Conservation (phyloP, 2,113 vertebrate species). For the Rhizomys pruinosus region DNA sequence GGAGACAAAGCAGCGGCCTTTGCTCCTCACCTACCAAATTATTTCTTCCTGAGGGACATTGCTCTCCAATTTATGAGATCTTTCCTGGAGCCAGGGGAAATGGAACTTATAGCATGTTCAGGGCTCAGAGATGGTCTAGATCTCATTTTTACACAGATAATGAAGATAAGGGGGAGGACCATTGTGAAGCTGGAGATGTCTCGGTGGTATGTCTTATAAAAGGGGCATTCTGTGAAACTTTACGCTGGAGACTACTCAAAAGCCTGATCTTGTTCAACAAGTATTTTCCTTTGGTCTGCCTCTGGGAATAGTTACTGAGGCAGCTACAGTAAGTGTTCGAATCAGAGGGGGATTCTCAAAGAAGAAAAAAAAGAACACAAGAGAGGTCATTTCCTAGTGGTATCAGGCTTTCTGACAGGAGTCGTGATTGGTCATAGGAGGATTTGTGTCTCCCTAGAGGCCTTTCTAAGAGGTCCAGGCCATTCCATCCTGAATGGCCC, state of each 20-base stretch:
- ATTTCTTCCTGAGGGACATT: background rate
- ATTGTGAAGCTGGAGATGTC: background rate
- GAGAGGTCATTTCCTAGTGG: background rate
- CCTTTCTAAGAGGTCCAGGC: background rate
- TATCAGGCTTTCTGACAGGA: background rate
- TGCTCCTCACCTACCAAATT: conserved; percentile 34
- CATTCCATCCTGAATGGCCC: background rate
- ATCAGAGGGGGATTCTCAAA: background rate
- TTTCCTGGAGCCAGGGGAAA: conserved; percentile 11
- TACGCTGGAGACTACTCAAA: background rate
- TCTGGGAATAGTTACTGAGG: conserved; percentile 2
- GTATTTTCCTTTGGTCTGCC: background rate
- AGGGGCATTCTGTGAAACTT: background rate
- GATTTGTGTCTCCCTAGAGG: background rate
- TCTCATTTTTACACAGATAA: conserved; percentile 11
- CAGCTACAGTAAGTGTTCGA: conserved; percentile 8
- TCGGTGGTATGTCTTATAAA: background rate
- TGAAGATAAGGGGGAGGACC: conserved; percentile 6
- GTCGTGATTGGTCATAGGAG: background rate
- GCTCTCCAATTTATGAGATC: background rate
- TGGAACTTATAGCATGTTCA: background rate
- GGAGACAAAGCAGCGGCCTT: conserved; percentile 13
- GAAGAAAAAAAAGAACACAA: background rate
- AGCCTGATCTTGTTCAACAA: background rate
- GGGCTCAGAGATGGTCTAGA: background rate